Conservation (phyloP, 2,888 invertebrate genomes). For the Beris chalybata region DNA sequence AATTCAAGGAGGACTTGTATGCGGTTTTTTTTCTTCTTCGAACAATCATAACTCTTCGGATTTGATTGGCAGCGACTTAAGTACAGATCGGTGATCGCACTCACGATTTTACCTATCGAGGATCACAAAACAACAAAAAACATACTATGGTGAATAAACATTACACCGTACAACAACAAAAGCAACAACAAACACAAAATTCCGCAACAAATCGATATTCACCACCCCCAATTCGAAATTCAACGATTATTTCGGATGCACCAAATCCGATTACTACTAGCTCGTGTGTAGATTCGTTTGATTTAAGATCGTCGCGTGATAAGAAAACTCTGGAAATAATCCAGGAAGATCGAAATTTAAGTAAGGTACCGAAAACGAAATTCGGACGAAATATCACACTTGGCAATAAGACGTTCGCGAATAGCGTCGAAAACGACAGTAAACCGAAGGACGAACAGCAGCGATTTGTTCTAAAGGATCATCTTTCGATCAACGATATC, state of each 20-base stretch:
- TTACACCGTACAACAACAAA: constrained; percentile 35
- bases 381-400: constrained; percentile 29
- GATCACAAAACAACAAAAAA: neutral
- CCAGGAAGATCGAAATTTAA: constrained; percentile 4
- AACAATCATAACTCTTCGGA: neutral
- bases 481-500: constrained; percentile 40
- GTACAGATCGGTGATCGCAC: too few relatives aligned
- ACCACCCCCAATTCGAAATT: constrained; percentile 35
- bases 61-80: neutral
- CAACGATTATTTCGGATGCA: constrained; percentile 35
- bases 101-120: neutral
- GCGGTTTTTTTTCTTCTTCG: too few relatives aligned
- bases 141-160: constrained; percentile 37
- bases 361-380: neutral
- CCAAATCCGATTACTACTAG: constrained; percentile 32
- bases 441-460: neutral
- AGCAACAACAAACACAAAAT: neutral
- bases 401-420: constrained; percentile 16
- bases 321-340: neutral
- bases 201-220: constrained; percentile 19
- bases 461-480: constrained; percentile 33
- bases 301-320: constrained; percentile 1
- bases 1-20: too few relatives aligned
- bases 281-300: neutral
- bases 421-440: neutral